Percentiles rank a stretch among this genome's conserved stretches.
These are phyloP conservation scores for Rhinichthys osculus DNA, from an alignment of 2,797 vertebrate genomes.

Conservation along the genomic window DNA sequence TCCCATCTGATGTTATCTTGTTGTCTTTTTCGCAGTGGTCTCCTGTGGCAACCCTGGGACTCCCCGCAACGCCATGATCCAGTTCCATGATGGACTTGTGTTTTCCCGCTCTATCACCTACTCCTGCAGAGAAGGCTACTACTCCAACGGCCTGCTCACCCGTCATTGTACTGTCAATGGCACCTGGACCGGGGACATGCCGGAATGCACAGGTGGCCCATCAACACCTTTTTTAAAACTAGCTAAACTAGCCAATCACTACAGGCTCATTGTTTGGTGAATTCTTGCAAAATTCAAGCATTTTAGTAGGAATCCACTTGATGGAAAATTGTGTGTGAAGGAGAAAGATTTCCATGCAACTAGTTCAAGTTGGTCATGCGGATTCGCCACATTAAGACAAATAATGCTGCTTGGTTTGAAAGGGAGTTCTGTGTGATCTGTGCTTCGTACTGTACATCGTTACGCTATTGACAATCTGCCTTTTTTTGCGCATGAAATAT, in stretches of 20 bases:
- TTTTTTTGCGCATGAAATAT: neutral
- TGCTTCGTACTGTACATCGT: neutral
- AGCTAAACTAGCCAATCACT: too few species aligned
- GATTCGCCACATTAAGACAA: neutral
- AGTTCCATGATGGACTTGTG: slow-evolving; percentile 90
- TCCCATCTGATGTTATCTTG: slow-evolving; percentile 10
- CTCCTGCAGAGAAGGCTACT: slow-evolving; percentile 92
- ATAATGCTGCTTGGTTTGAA: neutral
- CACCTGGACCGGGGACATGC: slow-evolving; percentile 94
- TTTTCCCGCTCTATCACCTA: slow-evolving; percentile 96
- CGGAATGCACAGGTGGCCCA: slow-evolving; percentile 89
- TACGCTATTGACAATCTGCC: neutral
- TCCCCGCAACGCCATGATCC: slow-evolving; percentile 88
- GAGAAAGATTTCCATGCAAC: neutral
- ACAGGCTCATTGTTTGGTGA: too few species aligned
- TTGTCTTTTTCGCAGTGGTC: slow-evolving; percentile 78
- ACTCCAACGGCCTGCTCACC: slow-evolving; percentile 91
- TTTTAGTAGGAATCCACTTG: neutral
- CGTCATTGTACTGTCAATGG: slow-evolving; percentile 97
- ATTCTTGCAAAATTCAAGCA: neutral
- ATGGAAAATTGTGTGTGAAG: neutral
- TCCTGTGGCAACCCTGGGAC: slow-evolving; percentile 98
- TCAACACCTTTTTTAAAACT: neutral
- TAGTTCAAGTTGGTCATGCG: neutral
- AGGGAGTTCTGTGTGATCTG: neutral